These are phyloP conservation scores for Yponomeuta cagnagella DNA, from an alignment of 2,888 invertebrate species.

Conservation along the genomic window DNA sequence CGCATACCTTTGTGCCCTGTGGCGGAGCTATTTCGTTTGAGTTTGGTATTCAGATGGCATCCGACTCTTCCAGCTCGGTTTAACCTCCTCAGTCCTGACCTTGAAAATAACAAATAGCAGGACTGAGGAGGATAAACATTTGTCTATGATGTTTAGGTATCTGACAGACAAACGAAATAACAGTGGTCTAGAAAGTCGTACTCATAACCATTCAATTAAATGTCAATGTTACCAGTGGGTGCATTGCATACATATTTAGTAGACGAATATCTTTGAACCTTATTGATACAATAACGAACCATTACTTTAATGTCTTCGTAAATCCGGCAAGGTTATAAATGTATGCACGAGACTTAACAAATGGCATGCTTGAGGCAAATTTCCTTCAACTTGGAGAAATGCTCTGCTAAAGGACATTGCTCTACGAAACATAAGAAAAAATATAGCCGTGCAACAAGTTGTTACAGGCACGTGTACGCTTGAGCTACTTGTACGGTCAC, in stretches of 20 bases:
- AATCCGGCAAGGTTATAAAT: neutral
- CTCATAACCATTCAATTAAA: neutral
- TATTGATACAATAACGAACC: neutral
- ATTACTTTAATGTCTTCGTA: neutral
- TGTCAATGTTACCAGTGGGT: neutral
- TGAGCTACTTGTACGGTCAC: neutral
- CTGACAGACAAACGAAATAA: neutral
- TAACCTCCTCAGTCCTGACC: too few species aligned
- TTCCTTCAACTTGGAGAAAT: constrained; percentile 29
- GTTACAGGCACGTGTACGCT: constrained; percentile 33
- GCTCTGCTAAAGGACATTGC: constrained; percentile 36
- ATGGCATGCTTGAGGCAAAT: constrained; percentile 22
- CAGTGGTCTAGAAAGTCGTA: neutral
- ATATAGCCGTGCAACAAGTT: constrained; percentile 33
- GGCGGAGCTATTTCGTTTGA: constrained; percentile 15
- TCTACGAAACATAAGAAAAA: constrained; percentile 26
- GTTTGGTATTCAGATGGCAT: constrained; percentile 32
- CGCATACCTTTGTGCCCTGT: neutral
- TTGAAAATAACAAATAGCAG: too few species aligned
- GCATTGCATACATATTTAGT: neutral
- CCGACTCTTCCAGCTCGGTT: constrained; percentile 23
- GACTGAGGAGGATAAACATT: constrained; percentile 23
- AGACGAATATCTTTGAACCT: neutral
- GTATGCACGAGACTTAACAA: neutral
- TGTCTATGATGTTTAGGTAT: neutral